Base-by-base conservation (phyloP, 2,888 invertebrate genomes). In the Dolichopus griseipennis region DNA sequence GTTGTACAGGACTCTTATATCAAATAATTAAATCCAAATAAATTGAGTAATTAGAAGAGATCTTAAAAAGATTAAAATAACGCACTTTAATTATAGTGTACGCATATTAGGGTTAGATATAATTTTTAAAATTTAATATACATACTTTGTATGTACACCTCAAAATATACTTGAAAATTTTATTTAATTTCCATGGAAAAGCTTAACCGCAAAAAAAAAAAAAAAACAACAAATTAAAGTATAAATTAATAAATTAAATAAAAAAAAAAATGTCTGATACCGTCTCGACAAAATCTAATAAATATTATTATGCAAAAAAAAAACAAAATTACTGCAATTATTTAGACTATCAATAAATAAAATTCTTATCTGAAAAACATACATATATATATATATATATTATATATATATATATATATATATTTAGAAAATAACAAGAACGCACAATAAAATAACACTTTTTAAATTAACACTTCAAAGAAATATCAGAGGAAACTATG, bases 221-320 rank as follows among this genome's bases (percentile, higher is more conserved):
- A 27, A 27, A 27, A 27, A 27, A 27, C 2, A 27, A 27, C 27
- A 27, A 27, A 27, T 27, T 27, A 4, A 5, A 52, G 52, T 52
- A 52, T 52, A 52, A 52, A 52, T 52, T 52, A 52, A 52, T 52
- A 52, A 52, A 52, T 52, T 52, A 52, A 52, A 52, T 52, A 52
- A 52, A 6, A 52, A 52, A 52, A 52, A 6, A 52, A 52, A 9
- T 15, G 52, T 52, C 52, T 52, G 52, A 52, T 52, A 52, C 52
- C n/a, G 52, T 52, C 52, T 52, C 52, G 52, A 52, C 52, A 52
- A n/a, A 52, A 52, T 5, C 52, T 52, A 52, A 52, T 52, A 52
- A 52, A 52, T 52, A 52, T 52, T 52, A 52, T 52, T 18, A 52
- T 52, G 52, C 52, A 52, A 52, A 12, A 52, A 52, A 12, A 52